A percentile compares a stretch with the other conserved stretches of the same genome.
These are phyloP conservation scores for Meriones unguiculatus DNA, from an alignment of 2,113 vertebrate species.

Conservation along the genomic window DNA sequence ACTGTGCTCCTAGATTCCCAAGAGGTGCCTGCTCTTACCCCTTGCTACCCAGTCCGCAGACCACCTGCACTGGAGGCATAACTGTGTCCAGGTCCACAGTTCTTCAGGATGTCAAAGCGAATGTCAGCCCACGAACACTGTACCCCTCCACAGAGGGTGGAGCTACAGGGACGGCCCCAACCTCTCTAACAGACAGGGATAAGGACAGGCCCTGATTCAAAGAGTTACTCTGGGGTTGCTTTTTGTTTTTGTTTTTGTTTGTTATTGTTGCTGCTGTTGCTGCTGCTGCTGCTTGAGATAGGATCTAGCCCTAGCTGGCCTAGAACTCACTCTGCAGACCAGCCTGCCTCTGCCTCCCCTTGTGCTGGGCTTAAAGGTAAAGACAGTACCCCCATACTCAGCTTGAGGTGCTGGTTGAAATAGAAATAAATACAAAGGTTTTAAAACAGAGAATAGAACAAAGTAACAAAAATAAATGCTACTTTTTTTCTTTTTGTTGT, in stretches of 20 bases:
- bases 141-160: not conserved
- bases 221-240: not conserved
- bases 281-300: not conserved
- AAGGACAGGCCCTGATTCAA: not conserved
- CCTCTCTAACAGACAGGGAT: not conserved
- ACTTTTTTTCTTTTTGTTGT: not conserved
- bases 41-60: not conserved
- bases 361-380: not conserved
- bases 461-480: not conserved
- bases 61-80: not conserved
- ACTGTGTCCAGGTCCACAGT: not conserved
- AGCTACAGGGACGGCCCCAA: not conserved
- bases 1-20: not conserved
- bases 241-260: not conserved
- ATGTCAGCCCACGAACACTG: not conserved
- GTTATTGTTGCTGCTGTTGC: too few species aligned
- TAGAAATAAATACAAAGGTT: not conserved
- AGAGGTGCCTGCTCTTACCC: not conserved
- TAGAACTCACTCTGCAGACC: not conserved
- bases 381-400: not conserved
- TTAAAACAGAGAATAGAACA: not conserved
- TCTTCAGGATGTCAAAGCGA: conserved; percentile 6
- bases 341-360: not conserved
- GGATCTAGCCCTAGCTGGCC: not conserved
- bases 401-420: not conserved